Conservation (phyloP, 2,797 vertebrate genomes). For the Aldrovandia affinis region DNA sequence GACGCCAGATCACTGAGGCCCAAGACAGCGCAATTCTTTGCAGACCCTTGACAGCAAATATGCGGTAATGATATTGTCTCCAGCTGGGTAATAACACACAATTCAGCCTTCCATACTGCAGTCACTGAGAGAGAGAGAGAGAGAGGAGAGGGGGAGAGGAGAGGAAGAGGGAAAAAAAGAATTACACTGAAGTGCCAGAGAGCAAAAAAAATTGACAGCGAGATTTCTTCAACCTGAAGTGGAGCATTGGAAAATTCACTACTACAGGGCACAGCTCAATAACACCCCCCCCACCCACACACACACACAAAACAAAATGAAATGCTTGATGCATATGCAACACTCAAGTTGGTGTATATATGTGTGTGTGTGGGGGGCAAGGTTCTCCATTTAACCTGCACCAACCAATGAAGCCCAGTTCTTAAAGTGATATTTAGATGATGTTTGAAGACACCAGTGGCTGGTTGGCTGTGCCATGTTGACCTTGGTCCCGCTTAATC, state of each 20-base stretch:
- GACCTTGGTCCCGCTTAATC: constrained; percentile 74
- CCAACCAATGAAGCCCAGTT: too few relatives aligned
- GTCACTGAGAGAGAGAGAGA: constrained; percentile 73
- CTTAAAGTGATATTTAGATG: too few relatives aligned
- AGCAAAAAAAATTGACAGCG: constrained; percentile 74
- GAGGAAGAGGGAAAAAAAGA: constrained; percentile 59
- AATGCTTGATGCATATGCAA: constrained; percentile 22
- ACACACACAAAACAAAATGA: not conserved
- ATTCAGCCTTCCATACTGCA: constrained; percentile 80
- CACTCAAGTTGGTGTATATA: constrained; percentile 30
- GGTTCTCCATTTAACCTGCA: too few relatives aligned
- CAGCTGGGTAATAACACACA: constrained; percentile 88
- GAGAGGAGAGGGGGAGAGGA: constrained; percentile 55
- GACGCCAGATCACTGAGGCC: constrained; percentile 84
- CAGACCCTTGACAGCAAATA: constrained; percentile 87
- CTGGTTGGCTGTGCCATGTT: constrained; percentile 57
- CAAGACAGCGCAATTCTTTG: constrained; percentile 81
- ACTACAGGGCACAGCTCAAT: constrained; percentile 65
- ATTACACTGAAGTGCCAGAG: constrained; percentile 81
- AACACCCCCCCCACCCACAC: constrained; percentile 49
- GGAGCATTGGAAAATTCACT: constrained; percentile 68
- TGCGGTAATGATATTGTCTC: constrained; percentile 88
- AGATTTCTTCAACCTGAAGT: constrained; percentile 82
- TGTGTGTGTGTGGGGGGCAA: not conserved
- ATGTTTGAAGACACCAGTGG: constrained; percentile 35